phyloP scores from a whole-genome alignment of 53 echinoderm and acorn worm genomes.

The Stichopus horrens region DNA sequence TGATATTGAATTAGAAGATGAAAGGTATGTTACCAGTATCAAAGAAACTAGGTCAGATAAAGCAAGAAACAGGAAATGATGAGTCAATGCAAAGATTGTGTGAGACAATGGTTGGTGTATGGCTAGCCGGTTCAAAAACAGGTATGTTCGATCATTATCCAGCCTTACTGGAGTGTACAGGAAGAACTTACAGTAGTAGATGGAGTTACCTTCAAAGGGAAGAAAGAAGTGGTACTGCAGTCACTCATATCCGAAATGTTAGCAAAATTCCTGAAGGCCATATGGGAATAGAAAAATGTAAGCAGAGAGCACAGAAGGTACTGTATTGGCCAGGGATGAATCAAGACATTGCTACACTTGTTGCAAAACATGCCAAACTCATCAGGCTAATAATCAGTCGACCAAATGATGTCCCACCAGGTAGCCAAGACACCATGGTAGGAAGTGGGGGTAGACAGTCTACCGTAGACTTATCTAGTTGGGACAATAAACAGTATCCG shows the following conservation, averaged over 20 bases:
- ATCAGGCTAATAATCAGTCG: conserved; percentile 28
- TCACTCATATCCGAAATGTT: not conserved
- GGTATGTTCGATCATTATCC: not conserved
- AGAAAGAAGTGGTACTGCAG: not conserved
- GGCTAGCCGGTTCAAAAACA: not conserved
- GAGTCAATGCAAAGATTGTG: not conserved
- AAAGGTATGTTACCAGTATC: not conserved
- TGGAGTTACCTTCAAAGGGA: conserved; percentile 5
- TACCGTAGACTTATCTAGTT: conserved; percentile 38
- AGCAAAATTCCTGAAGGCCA: conserved; percentile 13
- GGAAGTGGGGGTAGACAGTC: conserved; percentile 35
- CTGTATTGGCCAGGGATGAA: conserved; percentile 49
- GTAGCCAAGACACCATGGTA: conserved; percentile 43
- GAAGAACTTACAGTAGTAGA: conserved; percentile 1
- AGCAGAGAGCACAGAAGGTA: not conserved
- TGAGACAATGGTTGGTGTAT: not conserved
- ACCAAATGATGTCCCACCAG: conserved; percentile 21
- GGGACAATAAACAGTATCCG: conserved; percentile 33
- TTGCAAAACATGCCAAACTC: not conserved
- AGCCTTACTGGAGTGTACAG: conserved; percentile 19
- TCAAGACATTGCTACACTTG: not conserved
- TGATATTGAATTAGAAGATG: no score
- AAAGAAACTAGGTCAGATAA: not conserved
- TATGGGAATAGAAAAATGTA: not conserved
- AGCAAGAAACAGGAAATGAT: not conserved